Percentiles rank a stretch among this genome's conserved stretches.
Conservation (phyloP, 2,888 invertebrate genomes). For the Plemyria rubiginata region DNA sequence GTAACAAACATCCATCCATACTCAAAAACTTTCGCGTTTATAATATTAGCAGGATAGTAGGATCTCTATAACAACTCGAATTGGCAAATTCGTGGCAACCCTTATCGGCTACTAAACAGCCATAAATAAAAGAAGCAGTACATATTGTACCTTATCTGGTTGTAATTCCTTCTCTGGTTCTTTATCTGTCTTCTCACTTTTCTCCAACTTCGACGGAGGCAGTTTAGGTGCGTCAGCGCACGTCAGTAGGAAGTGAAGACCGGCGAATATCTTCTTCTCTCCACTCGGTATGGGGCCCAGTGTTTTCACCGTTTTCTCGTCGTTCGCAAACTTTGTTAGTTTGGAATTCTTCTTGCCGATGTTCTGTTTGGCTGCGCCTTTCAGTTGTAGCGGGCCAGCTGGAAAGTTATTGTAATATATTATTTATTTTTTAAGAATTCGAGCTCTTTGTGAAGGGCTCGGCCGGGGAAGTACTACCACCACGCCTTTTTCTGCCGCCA, state of each 20-base stretch:
- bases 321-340: slow-evolving; percentile 76
- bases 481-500: no score
- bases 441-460: no score
- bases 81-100: no score
- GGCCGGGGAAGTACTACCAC: no score
- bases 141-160: slow-evolving; percentile 7
- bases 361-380: slow-evolving; percentile 81
- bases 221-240: slow-evolving; percentile 77
- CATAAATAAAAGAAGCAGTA: no score
- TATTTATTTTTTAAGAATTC: no score
- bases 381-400: slow-evolving; percentile 79
- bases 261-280: slow-evolving; percentile 79
- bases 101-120: no score
- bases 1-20: no score
- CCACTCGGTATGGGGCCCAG: slow-evolving; percentile 84
- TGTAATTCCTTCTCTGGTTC: not conserved
- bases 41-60: no score
- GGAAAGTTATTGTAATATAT: slow-evolving; percentile 15
- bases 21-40: no score
- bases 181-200: slow-evolving; percentile 23
- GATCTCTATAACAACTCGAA: no score
- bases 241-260: slow-evolving; percentile 84
- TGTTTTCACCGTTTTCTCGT: slow-evolving; percentile 71
- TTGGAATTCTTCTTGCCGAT: slow-evolving; percentile 81
- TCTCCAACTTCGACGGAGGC: slow-evolving; percentile 41